phyloP scores from a whole-genome alignment of 2,797 vertebrate species.

The Philypnodon macrostomus region DNA sequence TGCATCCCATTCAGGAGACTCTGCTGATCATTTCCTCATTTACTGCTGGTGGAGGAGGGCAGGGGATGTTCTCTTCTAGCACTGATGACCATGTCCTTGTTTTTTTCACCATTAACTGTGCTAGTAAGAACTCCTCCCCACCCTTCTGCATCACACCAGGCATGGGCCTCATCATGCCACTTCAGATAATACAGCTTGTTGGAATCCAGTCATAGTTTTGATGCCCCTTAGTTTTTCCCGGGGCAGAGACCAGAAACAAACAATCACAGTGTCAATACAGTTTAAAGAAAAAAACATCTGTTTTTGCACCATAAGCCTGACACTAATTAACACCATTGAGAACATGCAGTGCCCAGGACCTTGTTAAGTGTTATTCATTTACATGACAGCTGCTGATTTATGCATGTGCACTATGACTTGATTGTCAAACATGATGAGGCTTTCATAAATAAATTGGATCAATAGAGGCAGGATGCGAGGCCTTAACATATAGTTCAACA shows the following conservation, averaged over 20 bases:
- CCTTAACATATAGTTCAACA: background rate
- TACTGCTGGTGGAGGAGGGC: too few species aligned
- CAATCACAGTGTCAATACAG: background rate
- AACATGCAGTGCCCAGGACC: conserved; percentile 4
- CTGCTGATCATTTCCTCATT: too few species aligned
- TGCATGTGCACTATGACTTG: conserved; percentile 21
- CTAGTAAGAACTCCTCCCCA: too few species aligned
- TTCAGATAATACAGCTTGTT: background rate
- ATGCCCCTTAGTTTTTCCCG: background rate
- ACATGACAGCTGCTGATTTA: conserved; percentile 29
- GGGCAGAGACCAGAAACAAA: conserved; percentile 2
- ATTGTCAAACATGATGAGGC: conserved; percentile 6
- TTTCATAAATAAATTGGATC: background rate
- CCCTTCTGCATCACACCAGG: too few species aligned
- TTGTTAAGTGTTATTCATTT: conserved; percentile 5
- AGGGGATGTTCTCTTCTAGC: too few species aligned
- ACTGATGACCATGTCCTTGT: too few species aligned
- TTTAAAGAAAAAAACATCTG: conserved; percentile 10
- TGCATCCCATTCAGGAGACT: too few species aligned
- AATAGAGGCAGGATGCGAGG: background rate
- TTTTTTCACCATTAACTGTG: too few species aligned
- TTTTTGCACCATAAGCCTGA: conserved; percentile 2
- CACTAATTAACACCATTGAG: conserved; percentile 12
- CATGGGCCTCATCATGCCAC: too few species aligned
- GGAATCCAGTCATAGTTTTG: background rate